Percentiles rank a stretch among this genome's conserved stretches.
Evolutionary conservation across 2,888 invertebrate genomes (phyloP).

Genomic region (Strigamia transsilvanica): DNA sequence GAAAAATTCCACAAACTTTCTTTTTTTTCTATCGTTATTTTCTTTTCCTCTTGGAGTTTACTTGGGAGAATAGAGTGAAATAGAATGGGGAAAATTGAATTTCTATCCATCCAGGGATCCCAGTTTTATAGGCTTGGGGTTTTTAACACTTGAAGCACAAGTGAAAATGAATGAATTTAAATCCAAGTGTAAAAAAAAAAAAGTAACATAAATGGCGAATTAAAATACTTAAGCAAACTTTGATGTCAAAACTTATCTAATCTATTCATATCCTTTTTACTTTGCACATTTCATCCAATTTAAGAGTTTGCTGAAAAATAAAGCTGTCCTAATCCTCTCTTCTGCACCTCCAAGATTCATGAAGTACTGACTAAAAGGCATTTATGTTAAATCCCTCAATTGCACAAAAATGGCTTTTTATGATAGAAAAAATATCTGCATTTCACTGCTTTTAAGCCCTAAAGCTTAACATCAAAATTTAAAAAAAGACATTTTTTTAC

Average conservation of each 20-base stretch:
- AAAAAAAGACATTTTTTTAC: no score
- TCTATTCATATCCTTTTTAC: background rate
- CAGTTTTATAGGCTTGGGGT: background rate
- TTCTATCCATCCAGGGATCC: constrained; percentile 7
- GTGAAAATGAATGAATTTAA: constrained; percentile 13
- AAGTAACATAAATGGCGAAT: background rate
- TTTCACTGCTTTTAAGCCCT: background rate
- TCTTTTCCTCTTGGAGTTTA: background rate
- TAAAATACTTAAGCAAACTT: background rate
- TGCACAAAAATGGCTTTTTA: background rate
- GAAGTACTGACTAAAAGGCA: background rate
- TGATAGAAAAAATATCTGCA: background rate
- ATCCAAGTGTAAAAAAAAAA: background rate
- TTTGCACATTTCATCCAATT: background rate
- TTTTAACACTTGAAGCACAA: background rate
- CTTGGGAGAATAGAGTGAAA: background rate
- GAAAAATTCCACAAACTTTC: background rate
- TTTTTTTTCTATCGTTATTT: background rate
- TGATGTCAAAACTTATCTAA: background rate
- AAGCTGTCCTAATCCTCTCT: background rate
- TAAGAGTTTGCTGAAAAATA: background rate
- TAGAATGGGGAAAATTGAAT: background rate
- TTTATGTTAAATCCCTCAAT: constrained; percentile 9
- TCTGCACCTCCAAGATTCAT: background rate
- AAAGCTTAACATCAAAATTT: background rate